Base-by-base conservation (phyloP, 2,113 vertebrate genomes). In the Dasypus novemcinctus region DNA sequence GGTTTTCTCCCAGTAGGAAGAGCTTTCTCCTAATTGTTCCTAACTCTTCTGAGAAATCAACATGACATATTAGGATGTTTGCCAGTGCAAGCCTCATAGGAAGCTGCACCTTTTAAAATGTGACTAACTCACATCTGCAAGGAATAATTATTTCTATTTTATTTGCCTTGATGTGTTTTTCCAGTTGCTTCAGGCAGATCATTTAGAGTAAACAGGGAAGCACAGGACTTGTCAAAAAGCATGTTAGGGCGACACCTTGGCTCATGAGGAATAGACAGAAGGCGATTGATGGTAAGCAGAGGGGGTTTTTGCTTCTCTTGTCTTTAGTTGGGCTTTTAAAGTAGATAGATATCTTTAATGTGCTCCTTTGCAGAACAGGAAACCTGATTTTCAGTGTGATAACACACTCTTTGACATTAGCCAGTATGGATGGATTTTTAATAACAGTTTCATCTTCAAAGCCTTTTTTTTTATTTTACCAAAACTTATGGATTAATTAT, bases 391-490 rank as follows among this genome's bases (percentile, higher is more conserved):
- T 96, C 90, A 33, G 79, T 13, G 64, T 75, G 96, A 97, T 97
- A 97, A 97, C 93, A 71, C 43, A 91, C 31, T 86, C 95, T 94
- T 92, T 96, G 94, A 97, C 97, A 87, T 96, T 94, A 97, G 91
- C 85, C 93, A 72, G 95, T 74, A 75, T n/a, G 43, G 92, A 93
- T 91, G 74, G 88, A 79, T 96, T 91, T 95, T 97, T 96, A 94
- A 96, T 95, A 91, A 89, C 91, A 95, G 94, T 97, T 97, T 97
- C 75, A 97, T 97, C 97, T 97, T 97, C 97, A 97, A 97, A 97
- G 95, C 27, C 54, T 82, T 97, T 46, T 46, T 46, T 46, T 46
- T 46, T 46, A 6, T 46, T 57, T 95, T 79, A 52, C 78, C 82
- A 88, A 79, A 89, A 72, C 2, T 14, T 54, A 85, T 94, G 96